These are phyloP conservation scores for Xiphias gladius DNA, from an alignment of 2,113 vertebrate genomes.

Conservation along the genomic window DNA sequence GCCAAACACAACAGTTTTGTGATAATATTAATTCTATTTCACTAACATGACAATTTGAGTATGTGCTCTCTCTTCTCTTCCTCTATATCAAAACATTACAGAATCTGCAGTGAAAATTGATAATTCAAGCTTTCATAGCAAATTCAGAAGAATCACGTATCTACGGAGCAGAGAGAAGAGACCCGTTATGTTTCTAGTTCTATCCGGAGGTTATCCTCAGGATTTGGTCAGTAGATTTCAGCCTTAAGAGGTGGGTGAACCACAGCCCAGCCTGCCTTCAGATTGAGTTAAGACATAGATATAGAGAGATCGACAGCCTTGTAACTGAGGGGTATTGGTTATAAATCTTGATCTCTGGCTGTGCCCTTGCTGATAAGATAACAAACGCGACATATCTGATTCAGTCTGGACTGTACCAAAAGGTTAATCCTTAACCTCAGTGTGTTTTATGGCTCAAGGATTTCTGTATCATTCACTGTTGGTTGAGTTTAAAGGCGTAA, in stretches of 20 bases:
- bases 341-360: constrained; percentile 35
- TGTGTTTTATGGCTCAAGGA: constrained; percentile 25
- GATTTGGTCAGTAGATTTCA: constrained; percentile 16
- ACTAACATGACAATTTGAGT: too few species aligned
- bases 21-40: too few species aligned
- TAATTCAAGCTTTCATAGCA: too few species aligned
- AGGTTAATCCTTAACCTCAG: constrained; percentile 60
- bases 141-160: too few species aligned
- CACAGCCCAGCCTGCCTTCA: neutral
- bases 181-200: neutral
- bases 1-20: neutral
- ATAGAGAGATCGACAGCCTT: neutral
- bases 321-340: neutral
- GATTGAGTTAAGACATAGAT: constrained; percentile 10
- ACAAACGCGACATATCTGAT: constrained; percentile 15
- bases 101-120: too few species aligned
- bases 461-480: constrained; percentile 20
- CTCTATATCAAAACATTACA: too few species aligned
- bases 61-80: too few species aligned
- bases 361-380: constrained; percentile 54
- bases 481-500: constrained; percentile 22
- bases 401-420: constrained; percentile 22
- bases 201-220: neutral
- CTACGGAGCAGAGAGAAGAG: too few species aligned
- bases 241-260: constrained; percentile 9